Conservation (phyloP, 2,888 invertebrate genomes). For the Alsophila aescularia region DNA sequence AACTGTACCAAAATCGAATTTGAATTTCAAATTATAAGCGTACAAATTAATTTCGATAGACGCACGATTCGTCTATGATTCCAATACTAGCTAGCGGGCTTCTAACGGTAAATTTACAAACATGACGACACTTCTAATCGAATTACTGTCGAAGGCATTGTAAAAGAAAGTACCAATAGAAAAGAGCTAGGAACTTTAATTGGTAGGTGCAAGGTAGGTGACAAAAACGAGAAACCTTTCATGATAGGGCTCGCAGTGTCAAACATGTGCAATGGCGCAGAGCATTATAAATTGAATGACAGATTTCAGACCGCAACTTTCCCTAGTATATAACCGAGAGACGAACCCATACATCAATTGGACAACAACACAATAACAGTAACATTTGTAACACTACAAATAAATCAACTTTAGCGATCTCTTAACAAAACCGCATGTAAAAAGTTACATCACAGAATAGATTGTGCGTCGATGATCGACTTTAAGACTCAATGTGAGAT, state of each 20-base stretch:
- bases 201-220: neutral
- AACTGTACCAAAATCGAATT: conserved; percentile 34
- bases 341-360: conserved; percentile 36
- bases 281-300: conserved; percentile 3
- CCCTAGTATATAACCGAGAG: conserved; percentile 20
- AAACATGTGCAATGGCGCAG: neutral
- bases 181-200: conserved; percentile 15
- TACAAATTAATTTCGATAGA: conserved; percentile 50
- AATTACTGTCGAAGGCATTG: conserved; percentile 49
- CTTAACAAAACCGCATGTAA: conserved; percentile 55
- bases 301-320: conserved; percentile 28
- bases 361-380: conserved; percentile 52
- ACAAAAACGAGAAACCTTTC: neutral
- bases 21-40: conserved; percentile 32
- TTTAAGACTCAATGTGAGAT: conserved; percentile 56
- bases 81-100: conserved; percentile 40
- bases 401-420: conserved; percentile 59
- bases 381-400: conserved; percentile 56
- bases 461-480: conserved; percentile 60
- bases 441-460: conserved; percentile 59
- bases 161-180: conserved; percentile 44
- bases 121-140: conserved; percentile 60
- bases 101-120: conserved; percentile 52
- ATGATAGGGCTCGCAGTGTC: neutral
- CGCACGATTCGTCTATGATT: conserved; percentile 49